Evolutionary conservation across 2,888 invertebrate species (phyloP).

Genomic region (Nezara viridula): DNA sequence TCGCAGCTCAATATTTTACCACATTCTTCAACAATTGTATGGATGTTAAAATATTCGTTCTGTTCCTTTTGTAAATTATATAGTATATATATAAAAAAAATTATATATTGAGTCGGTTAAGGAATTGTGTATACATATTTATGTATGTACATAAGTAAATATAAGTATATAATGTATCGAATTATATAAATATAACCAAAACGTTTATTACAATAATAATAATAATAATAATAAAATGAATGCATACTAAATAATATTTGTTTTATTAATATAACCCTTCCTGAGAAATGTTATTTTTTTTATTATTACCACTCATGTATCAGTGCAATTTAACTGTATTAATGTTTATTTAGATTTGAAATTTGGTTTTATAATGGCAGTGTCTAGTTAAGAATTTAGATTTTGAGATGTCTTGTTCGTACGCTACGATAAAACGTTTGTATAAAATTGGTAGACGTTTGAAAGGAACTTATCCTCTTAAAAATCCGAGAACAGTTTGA

Average conservation of each 20-base stretch:
- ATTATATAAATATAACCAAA: constrained; percentile 59
- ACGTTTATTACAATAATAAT: constrained; percentile 57
- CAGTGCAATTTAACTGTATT: background rate
- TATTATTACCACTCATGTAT: background rate
- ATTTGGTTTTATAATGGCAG: too few relatives aligned
- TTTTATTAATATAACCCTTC: background rate
- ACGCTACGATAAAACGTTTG: too few relatives aligned
- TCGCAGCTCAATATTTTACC: background rate
- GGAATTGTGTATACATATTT: constrained; percentile 59
- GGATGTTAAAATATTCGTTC: constrained; percentile 56
- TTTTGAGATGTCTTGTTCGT: too few relatives aligned
- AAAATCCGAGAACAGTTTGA: too few relatives aligned
- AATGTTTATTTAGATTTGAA: too few relatives aligned
- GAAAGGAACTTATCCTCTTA: too few relatives aligned
- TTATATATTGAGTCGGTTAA: constrained; percentile 26
- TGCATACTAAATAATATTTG: background rate
- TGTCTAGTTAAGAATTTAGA: too few relatives aligned
- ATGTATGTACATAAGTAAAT: constrained; percentile 57
- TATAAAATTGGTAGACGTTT: too few relatives aligned
- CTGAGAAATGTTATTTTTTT: background rate
- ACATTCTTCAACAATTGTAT: constrained; percentile 13
- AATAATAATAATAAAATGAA: constrained; percentile 52
- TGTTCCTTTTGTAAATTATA: constrained; percentile 55
- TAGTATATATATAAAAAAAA: constrained; percentile 45
- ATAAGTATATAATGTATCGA: constrained; percentile 51